Conservation (phyloP, 2,888 invertebrate genomes). For the Thelaira solivaga region DNA sequence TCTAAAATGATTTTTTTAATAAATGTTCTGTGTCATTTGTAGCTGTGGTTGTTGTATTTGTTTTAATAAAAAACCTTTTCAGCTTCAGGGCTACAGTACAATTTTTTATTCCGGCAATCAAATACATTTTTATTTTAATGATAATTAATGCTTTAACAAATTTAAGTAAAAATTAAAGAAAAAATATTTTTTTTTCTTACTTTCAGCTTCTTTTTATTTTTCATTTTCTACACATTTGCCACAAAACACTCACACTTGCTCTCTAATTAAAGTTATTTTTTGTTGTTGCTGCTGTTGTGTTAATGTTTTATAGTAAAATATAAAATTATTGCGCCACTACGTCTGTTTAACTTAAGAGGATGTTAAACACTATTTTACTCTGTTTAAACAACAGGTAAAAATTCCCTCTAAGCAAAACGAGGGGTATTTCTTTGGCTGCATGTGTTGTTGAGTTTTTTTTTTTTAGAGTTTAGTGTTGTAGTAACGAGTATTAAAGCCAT, state of each 20-base stretch:
- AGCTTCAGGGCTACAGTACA: conserved; percentile 10
- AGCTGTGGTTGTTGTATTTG: background rate
- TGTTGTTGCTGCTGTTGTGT: conserved; percentile 14
- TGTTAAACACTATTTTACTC: conserved; percentile 66
- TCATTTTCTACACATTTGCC: conserved; percentile 4
- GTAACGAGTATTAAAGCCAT: conserved; percentile 9
- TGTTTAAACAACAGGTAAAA: conserved; percentile 63
- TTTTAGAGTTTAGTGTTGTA: background rate
- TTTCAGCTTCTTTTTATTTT: conserved; percentile 25
- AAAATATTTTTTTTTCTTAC: background rate
- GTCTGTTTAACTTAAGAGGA: conserved; percentile 71
- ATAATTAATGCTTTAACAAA: background rate
- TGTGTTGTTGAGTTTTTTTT: background rate
- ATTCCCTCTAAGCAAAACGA: conserved; percentile 64
- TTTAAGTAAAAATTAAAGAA: background rate
- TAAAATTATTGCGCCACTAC: conserved; percentile 65
- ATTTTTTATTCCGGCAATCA: conserved; percentile 2
- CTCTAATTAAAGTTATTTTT: background rate
- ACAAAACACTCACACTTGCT: background rate
- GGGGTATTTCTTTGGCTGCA: conserved; percentile 23
- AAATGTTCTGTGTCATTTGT: background rate
- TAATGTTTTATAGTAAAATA: background rate
- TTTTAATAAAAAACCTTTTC: background rate
- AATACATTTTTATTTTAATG: conserved; percentile 7
- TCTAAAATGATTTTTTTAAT: background rate